Evolutionary conservation across 2,797 vertebrate species (phyloP), one percentile per base, ranked within the genome.

Genomic region (Nasua narica): DNA sequence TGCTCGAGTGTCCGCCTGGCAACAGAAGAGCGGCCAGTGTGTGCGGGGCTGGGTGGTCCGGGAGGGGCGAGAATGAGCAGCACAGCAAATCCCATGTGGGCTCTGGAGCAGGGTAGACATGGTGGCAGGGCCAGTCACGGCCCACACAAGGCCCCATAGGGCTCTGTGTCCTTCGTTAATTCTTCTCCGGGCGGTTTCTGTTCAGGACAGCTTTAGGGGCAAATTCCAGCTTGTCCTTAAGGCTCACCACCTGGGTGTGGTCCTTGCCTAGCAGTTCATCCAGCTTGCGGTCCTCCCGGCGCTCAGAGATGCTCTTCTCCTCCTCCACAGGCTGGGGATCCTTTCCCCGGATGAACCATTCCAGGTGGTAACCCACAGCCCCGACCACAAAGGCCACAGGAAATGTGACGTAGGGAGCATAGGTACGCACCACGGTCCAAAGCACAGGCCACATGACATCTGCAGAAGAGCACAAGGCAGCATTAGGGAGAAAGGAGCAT

Each of bases 371-470:
- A 79, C 99, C 99, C 98, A 99, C 99, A 4, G 99, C 99, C 92
- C 99, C 99, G 1, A 99, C 99, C 98, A 99, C 99, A 27, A 99
- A 99, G 93, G 99, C 99, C 97, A 99, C 99, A 0, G 99, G 99
- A 98, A 99, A 99, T 65, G 99, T 99, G 97, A 99, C 97, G 16
- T 99, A 99, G 0, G 99, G 99, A 16, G 99, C 99, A n/a, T 99
- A 99, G 96, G 99, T 98, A 94, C 99, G 99, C 95, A 99, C 87
- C 40, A 99, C 98, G 1, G 98, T 98, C 99, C 99, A 99, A 4
- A 99, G 0, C 37, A 99, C 65, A 54, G 99, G 99, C 99, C 99
- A 99, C 99, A 99, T 99, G 98, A 97, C 96, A 98, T 72, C 96
- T 96, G 96, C 62, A 90, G 90, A 96, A 29, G 58, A 86, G 78